These are phyloP conservation scores for Chouioia cunea DNA, from an alignment of 2,888 invertebrate species.

Conservation along the genomic window DNA sequence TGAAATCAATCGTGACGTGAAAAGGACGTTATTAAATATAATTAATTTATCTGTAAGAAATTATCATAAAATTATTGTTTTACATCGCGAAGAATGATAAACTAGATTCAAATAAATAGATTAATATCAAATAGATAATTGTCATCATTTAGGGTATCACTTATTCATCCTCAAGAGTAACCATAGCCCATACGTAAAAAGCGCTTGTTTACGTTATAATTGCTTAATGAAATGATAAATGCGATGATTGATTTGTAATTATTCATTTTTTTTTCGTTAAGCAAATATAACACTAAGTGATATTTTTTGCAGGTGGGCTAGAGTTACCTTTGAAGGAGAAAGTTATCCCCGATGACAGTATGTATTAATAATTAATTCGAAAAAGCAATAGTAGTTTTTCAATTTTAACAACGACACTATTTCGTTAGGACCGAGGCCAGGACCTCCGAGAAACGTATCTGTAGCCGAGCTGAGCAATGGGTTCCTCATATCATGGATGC, in stretches of 20 bases:
- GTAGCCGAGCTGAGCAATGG: constrained; percentile 91
- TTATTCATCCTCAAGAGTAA: constrained; percentile 34
- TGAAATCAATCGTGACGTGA: neutral
- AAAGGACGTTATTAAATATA: neutral
- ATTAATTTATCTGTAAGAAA: neutral
- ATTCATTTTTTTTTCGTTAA: constrained; percentile 47
- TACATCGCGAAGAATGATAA: neutral
- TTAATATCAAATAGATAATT: neutral
- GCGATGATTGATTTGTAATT: constrained; percentile 48
- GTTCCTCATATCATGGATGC: constrained; percentile 91
- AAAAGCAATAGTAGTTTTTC: neutral
- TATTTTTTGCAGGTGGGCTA: constrained; percentile 49
- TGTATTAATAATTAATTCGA: constrained; percentile 13
- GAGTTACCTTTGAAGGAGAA: constrained; percentile 47
- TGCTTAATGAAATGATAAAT: constrained; percentile 49
- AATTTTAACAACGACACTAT: constrained; percentile 11
- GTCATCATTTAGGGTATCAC: neutral
- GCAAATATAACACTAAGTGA: constrained; percentile 47
- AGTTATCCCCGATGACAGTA: constrained; percentile 38
- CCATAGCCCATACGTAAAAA: constrained; percentile 46
- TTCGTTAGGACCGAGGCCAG: constrained; percentile 87
- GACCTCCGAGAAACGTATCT: constrained; percentile 90
- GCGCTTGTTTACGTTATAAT: constrained; percentile 50
- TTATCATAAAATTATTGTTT: neutral
- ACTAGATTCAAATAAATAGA: neutral